Evolutionary conservation across 2,113 vertebrate genomes (phyloP), one percentile per base, ranked within the genome.

Genomic region (Cheilinus undulatus): DNA sequence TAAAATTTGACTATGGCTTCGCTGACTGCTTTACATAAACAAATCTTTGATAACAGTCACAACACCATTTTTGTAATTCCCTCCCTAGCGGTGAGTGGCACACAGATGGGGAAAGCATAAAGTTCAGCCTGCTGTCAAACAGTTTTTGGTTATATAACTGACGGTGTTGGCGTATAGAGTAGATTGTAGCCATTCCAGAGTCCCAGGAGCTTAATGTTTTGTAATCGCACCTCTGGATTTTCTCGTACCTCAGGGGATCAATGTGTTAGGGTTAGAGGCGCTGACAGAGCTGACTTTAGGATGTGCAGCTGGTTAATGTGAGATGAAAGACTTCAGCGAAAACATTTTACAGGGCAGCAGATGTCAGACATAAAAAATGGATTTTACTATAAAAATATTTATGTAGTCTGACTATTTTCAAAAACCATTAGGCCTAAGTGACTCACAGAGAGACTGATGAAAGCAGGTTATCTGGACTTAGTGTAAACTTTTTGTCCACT

Each of bases 121-220:
- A 32, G 19, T 14, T 43, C 12, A 45, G 22, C 28, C 23, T 8
- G 48, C 58, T 69, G 45, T 81, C 73, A 66, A 80, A 76, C 49
- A 61, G 26, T 30, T 48, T 40, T 13, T 42, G 43, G 70, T 87
- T 84, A 76, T 50, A 27, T 73, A 86, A 86, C 23, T 17, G 73
- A 63, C 54, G 7, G 14, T 79, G 62, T 73, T 56, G 27, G 76
- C 59, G 43, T 9, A 22, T 32, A 10, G 61, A 30, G 42, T 8
- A 63, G 69, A 65, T 28, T 67, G 70, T 52, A 23, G 23, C 42
- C 28, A 62, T 38, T 76, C 27, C 42, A 53, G 68, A 48, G 71
- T 73, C 77, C 58, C 43, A 50, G 45, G 61, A 80, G 63, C 59
- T 89, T 85, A 57, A 58, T 38, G 4, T 82, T 71, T 68, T 38